Percentiles rank a stretch among this genome's conserved stretches.
Evolutionary conservation across 2,888 invertebrate genomes (phyloP).

Genomic region (Lutraria lutraria): DNA sequence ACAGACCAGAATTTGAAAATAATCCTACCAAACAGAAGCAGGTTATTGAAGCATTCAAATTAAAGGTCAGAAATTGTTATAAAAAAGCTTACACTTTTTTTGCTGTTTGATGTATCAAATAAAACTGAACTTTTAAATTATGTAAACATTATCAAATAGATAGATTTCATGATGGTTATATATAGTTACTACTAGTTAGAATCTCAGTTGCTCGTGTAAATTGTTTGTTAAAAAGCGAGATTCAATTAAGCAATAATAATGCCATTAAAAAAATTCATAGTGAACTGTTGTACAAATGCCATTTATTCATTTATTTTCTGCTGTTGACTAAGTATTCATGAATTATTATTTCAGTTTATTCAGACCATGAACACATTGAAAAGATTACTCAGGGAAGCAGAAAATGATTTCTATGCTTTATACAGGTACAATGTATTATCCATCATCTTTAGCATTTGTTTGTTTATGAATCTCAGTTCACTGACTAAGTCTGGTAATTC

Average conservation of each 20-base stretch:
- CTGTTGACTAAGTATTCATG: not conserved
- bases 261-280: too few species aligned
- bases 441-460: not conserved
- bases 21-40: constrained; percentile 74
- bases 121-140: too few species aligned
- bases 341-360: constrained; percentile 80
- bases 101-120: too few species aligned
- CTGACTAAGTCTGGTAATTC: too few species aligned
- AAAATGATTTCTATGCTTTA: constrained; percentile 84
- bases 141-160: too few species aligned
- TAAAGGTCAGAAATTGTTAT: constrained; percentile 60
- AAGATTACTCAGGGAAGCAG: constrained; percentile 82
- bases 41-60: constrained; percentile 78
- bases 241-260: too few species aligned
- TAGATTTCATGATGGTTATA: too few species aligned
- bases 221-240: too few species aligned
- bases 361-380: constrained; percentile 85
- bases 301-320: not conserved
- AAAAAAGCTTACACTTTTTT: too few species aligned
- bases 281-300: too few species aligned
- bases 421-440: constrained; percentile 78
- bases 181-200: too few species aligned
- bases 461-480: not conserved
- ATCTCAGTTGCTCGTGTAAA: too few species aligned
- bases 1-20: constrained; percentile 67